Evolutionary conservation across 2,797 vertebrate genomes (phyloP).

Genomic region (Oceanodroma leucorhoa): DNA sequence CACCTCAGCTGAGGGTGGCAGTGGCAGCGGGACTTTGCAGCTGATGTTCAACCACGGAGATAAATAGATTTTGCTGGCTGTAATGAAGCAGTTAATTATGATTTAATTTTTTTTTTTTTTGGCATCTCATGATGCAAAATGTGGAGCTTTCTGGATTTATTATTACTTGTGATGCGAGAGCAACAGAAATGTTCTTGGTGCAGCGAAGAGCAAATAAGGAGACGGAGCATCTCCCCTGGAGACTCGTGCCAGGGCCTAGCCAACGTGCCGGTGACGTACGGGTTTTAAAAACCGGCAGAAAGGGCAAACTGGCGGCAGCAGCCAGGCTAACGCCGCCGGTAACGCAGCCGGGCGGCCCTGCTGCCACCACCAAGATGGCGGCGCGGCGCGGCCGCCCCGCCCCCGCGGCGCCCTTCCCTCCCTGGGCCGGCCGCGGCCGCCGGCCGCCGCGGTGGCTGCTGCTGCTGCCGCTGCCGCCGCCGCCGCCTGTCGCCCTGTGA

Average conservation of each 20-base stretch:
- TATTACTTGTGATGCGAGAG: background rate
- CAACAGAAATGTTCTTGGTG: background rate
- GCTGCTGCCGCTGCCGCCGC: background rate
- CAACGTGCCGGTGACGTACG: too few relatives aligned
- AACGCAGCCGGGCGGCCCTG: background rate
- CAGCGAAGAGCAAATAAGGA: too few relatives aligned
- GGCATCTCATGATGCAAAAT: background rate
- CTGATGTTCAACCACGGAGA: background rate
- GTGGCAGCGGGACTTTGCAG: background rate
- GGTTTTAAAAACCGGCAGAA: fast-evolving
- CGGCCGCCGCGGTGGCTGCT: background rate
- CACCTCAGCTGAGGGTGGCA: background rate
- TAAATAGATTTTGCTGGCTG: background rate
- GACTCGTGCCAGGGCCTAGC: too few relatives aligned
- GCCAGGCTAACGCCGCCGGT: too few relatives aligned
- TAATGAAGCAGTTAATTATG: background rate
- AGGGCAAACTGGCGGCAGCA: fast-evolving
- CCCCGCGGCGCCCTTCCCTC: background rate
- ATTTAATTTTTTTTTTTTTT: background rate
- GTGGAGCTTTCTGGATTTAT: too few relatives aligned
- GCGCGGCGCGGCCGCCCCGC: background rate
- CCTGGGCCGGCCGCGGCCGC: background rate
- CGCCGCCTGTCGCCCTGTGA: slow-evolving; percentile 25
- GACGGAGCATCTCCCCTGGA: fast-evolving
- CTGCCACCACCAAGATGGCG: slow-evolving; percentile 19